phyloP scores from a whole-genome alignment of 64 coral and sea anemone genomes.

The Porites australiensis region DNA sequence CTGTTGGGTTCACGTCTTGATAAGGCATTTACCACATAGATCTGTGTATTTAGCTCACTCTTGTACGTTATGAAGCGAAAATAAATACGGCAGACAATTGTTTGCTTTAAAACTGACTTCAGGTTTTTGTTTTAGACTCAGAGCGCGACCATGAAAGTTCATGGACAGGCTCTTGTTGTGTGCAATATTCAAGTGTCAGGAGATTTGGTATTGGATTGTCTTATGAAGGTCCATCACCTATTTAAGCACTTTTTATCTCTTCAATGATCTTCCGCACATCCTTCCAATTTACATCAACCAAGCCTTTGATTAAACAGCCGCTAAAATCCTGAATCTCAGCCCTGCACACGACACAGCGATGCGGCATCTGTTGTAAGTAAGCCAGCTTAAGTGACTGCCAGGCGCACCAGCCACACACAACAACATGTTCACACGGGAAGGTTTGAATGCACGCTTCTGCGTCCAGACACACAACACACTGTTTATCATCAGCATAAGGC shows the following conservation, averaged over 20 bases:
- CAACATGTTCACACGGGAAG: constrained; percentile 79
- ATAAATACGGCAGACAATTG: too few relatives aligned
- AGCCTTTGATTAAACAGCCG: constrained; percentile 80
- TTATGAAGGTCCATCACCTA: too few relatives aligned
- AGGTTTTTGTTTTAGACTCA: too few relatives aligned
- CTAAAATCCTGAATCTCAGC: constrained; percentile 89
- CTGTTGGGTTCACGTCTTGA: background rate
- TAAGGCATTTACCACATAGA: too few relatives aligned
- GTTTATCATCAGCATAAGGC: constrained; percentile 22
- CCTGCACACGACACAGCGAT: constrained; percentile 88
- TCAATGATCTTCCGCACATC: constrained; percentile 87
- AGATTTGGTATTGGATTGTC: too few relatives aligned
- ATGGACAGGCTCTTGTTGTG: too few relatives aligned
- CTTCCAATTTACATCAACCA: constrained; percentile 89
- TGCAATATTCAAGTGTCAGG: too few relatives aligned
- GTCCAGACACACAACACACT: constrained; percentile 80
- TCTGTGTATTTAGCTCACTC: background rate
- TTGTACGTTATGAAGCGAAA: too few relatives aligned
- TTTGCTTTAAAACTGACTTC: too few relatives aligned
- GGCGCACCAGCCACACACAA: constrained; percentile 89
- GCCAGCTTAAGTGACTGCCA: constrained; percentile 89
- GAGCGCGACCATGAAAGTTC: too few relatives aligned
- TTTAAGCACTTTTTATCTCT: constrained; percentile 50
- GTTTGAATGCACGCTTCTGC: constrained; percentile 79
- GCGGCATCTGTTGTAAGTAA: constrained; percentile 62